Base-by-base conservation (phyloP, 2,113 vertebrate species). In the Salvelinus fontinalis region DNA sequence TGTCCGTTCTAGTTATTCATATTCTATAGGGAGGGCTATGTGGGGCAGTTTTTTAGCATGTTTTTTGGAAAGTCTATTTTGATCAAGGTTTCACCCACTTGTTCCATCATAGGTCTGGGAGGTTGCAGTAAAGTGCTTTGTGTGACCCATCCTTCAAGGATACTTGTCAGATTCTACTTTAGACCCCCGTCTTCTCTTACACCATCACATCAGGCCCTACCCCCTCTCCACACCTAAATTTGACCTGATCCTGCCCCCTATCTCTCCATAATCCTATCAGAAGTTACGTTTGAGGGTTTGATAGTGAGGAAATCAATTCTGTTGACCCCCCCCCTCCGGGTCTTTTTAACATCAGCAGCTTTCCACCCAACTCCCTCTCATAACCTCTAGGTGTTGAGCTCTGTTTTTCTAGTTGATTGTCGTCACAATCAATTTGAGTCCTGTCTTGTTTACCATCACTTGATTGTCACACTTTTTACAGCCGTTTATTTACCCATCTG, bases 31-130 rank as follows among this genome's bases (percentile, higher is more conserved):
- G 26, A 34, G 66, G 49, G 65, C 26, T 22, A 67, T 34, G 9
- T 49, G 59, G 60, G 75, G 75, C 74, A 66, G 20, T 75, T 8
- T 62, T 60, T 73, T 34, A 62, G 62, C 73, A 49, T 66, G 60
- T 72, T 31, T 71, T 4, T 67, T 27, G 64, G 29, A 70, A 39
- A 34, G 24, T 62, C 26, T 62, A 51, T 65, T 71, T 71, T 71
- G 69, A 71, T 34, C 26, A 77, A 60, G 44, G 72, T 16, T 18
- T 57, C 26, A 54, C 65, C 20, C 14, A 22, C 60, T 8, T 44
- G 59, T 29, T 62, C 39, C 26, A 34, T 75, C 22, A 31, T 34
- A 67, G 20, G 20, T 67, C 44, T 51, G 16, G 18, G 60, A 67
- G 73, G 48, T 75, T 27, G 27, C 20, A 48, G 34, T 49, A 26